These are phyloP conservation scores for Athene cunicularia DNA, from an alignment of 2,113 vertebrate genomes.

Conservation along the genomic window DNA sequence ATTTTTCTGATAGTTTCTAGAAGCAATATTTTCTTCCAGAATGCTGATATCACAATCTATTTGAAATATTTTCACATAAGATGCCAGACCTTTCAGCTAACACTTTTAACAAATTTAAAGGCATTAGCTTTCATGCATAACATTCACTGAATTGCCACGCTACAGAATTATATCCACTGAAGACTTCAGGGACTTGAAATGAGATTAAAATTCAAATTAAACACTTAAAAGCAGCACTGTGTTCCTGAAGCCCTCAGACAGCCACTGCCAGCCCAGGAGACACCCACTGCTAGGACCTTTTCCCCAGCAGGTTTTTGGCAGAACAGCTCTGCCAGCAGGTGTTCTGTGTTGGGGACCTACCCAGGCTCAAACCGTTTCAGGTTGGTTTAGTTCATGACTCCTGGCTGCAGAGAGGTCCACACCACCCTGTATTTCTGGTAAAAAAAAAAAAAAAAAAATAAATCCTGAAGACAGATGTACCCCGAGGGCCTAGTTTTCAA, in stretches of 20 bases:
- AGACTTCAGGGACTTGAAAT: background rate
- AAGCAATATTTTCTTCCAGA: background rate
- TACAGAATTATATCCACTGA: too few relatives aligned
- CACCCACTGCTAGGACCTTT: rapidly evolving
- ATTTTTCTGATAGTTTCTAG: background rate
- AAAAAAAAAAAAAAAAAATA: background rate
- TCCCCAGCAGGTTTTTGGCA: background rate
- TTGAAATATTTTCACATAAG: background rate
- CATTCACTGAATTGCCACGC: background rate
- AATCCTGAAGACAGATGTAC: background rate
- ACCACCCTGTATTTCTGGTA: background rate
- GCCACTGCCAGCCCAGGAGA: rapidly evolving
- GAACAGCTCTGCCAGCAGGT: rapidly evolving
- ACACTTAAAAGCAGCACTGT: background rate
- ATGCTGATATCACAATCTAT: background rate
- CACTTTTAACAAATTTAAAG: background rate
- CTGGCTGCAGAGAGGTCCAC: background rate
- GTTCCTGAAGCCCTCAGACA: background rate
- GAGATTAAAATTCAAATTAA: background rate
- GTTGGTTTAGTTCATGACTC: rapidly evolving
- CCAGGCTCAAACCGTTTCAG: background rate
- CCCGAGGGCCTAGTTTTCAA: background rate
- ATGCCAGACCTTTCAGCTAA: background rate
- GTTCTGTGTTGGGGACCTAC: rapidly evolving
- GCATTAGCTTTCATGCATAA: background rate